Percentiles rank a stretch among this genome's conserved stretches.
Evolutionary conservation across 2,888 invertebrate species (phyloP).

Genomic region (Eubasilissa splendida): DNA sequence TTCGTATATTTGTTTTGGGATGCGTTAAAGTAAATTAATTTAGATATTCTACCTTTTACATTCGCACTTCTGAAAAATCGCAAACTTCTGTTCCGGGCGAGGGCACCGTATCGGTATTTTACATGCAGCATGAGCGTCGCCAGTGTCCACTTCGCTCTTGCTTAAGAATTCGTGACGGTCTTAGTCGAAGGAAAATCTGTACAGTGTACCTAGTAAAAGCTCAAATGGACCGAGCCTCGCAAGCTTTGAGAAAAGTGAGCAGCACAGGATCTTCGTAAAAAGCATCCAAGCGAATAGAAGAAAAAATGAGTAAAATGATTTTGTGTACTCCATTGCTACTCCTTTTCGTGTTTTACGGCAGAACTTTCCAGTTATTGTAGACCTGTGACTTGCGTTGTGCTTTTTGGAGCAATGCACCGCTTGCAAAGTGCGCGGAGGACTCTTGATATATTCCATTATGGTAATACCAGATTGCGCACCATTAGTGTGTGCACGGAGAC

Average conservation of each 20-base stretch:
- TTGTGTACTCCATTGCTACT: neutral
- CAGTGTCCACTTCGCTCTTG: slow-evolving; percentile 4
- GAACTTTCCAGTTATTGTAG: neutral
- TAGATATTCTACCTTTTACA: neutral
- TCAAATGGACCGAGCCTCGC: neutral
- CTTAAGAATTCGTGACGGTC: slow-evolving; percentile 32
- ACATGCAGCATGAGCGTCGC: neutral
- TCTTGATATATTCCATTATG: slow-evolving; percentile 15
- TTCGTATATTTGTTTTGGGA: too few species aligned
- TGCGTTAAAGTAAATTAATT: neutral
- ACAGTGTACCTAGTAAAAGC: neutral
- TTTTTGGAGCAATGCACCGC: slow-evolving; percentile 1
- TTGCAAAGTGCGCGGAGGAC: slow-evolving; percentile 21
- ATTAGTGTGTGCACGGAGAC: slow-evolving; percentile 15
- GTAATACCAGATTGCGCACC: slow-evolving; percentile 21
- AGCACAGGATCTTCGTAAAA: neutral
- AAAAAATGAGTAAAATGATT: neutral
- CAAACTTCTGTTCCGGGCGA: slow-evolving; percentile 5
- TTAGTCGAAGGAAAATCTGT: neutral
- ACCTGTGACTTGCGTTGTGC: neutral
- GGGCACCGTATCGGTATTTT: neutral
- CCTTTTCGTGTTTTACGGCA: too few species aligned
- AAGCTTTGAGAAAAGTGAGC: neutral
- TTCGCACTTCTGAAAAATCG: neutral
- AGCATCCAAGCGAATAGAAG: neutral